Evolutionary conservation across 2,113 vertebrate species (phyloP).

Genomic region (Oriolus oriolus): DNA sequence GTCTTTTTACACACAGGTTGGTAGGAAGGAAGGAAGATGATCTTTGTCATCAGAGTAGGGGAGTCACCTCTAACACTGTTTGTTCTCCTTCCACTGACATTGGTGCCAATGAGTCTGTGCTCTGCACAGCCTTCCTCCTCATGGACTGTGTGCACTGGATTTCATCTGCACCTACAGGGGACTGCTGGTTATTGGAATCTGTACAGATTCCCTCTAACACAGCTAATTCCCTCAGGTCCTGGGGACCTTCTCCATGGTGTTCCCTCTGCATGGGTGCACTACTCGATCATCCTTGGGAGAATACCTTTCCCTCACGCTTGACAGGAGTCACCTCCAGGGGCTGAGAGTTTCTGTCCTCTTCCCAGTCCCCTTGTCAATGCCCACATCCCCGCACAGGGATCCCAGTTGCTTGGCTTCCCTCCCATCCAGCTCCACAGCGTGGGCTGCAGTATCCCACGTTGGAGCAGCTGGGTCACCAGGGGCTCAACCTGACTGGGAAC

Average conservation of each 20-base stretch:
- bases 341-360: neutral
- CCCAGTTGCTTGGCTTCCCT: neutral
- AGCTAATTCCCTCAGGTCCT: neutral
- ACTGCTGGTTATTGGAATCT: neutral
- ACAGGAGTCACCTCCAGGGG: neutral
- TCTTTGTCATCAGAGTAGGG: neutral
- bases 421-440: accelerated
- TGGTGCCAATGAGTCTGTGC: neutral
- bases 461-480: neutral
- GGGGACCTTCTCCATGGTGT: neutral
- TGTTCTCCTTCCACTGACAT: neutral
- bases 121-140: neutral
- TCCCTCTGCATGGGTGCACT: neutral
- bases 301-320: neutral
- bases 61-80: neutral
- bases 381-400: neutral
- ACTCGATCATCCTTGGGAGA: neutral
- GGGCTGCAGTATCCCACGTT: neutral
- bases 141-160: neutral
- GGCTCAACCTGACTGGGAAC: neutral
- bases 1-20: neutral
- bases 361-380: neutral
- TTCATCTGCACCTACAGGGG: neutral
- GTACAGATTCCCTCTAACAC: neutral
- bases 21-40: neutral